Base-by-base conservation (phyloP, 2,888 invertebrate genomes). In the Thereva nobilitata region DNA sequence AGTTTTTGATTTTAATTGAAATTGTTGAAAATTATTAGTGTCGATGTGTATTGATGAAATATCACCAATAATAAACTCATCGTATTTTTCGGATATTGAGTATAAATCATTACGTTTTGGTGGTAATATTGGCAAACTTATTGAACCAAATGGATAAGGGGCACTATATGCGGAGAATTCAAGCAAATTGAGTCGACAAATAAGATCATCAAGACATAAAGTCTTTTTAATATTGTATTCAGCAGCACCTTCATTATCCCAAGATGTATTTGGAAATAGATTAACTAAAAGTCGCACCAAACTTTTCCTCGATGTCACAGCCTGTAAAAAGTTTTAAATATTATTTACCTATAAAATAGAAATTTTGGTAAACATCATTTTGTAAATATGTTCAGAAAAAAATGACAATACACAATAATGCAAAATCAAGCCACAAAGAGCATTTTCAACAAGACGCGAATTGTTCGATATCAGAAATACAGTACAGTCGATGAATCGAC, bases 201-300 rank as follows among this genome's bases (percentile, higher is more conserved):
- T 45, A 40, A 64, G 47, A n/a, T 54, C 44, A 9, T 64, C 54
- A 12, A 45, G 40, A 23, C 47, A 44, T 5, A 53, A 40, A 10
- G 66, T 44, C 4, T 53, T 23, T 12, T 65, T 41, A 7, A 57
- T 50, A 50, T 63, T 12, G 45, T 49, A 61, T 6, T 64, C 8
- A 12, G 45, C 61, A n/a, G 68, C 69, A 49, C 74, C 71, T 3
- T 69, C 64, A 12, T 74, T 68, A 53, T 76, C 75, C 81, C 81
- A 81, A 37, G 74, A 74, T 68, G 78, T 77, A 67, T 78, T 78
- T 45, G 81, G 81, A 70, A 81, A 81, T 49, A 81, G 71, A 71
- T 79, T 80, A 12, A 79, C 77, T 70, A 80, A 77, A 49, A 81
- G 69, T 49, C 70, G 77, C 75, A 68, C 76, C 75, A 49, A 78